Evolutionary conservation across 2,797 vertebrate species (phyloP).

Genomic region (Acipenser oxyrinchus): DNA sequence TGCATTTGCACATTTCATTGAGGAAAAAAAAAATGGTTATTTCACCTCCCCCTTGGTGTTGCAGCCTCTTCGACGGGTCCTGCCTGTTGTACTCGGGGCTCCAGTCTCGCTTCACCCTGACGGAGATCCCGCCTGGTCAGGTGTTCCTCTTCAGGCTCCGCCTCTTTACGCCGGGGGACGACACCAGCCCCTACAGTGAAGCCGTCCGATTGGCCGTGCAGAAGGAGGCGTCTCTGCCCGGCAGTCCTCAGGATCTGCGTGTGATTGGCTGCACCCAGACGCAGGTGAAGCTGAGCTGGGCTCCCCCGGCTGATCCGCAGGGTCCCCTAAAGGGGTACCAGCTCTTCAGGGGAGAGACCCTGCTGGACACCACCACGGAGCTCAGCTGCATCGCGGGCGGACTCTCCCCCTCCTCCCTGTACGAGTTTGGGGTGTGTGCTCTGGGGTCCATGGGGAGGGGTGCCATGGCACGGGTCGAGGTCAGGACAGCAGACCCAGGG

Average conservation of each 20-base stretch:
- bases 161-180: constrained; percentile 32
- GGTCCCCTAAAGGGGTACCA: constrained; percentile 28
- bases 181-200: constrained; percentile 37
- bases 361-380: constrained; percentile 32
- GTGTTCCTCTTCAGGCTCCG: constrained; percentile 25
- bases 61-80: constrained; percentile 35
- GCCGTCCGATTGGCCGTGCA: constrained; percentile 18
- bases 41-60: constrained; percentile 3
- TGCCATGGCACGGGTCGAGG: constrained; percentile 15
- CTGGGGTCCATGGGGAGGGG: constrained; percentile 29
- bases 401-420: constrained; percentile 29
- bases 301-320: constrained; percentile 19
- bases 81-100: constrained; percentile 32
- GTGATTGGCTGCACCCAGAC: constrained; percentile 35
- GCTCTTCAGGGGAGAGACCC: constrained; percentile 24
- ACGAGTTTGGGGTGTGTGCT: constrained; percentile 32
- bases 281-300: constrained; percentile 36
- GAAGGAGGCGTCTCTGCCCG: constrained; percentile 16
- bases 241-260: constrained; percentile 28
- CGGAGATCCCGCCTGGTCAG: constrained; percentile 18
- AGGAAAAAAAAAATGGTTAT: too few species aligned
- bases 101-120: constrained; percentile 25
- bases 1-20: too few species aligned
- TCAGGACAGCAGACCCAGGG: constrained; percentile 26
- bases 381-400: constrained; percentile 30